phyloP scores from a whole-genome alignment of 2,113 vertebrate genomes.

The Phaethon lepturus region DNA sequence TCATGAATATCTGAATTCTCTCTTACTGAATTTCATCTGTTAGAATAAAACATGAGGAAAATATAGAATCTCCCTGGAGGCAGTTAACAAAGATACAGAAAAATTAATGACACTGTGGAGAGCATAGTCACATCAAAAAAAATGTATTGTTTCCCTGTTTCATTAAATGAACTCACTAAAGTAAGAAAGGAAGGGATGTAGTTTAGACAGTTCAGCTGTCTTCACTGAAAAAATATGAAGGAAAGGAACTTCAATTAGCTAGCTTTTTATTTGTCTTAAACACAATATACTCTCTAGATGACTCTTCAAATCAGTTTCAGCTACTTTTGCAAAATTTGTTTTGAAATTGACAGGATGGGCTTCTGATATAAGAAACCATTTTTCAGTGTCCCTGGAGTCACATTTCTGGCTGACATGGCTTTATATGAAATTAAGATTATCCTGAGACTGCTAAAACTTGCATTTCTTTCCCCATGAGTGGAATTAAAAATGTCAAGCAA shows the following conservation, averaged over 20 bases:
- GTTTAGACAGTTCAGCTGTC: background rate
- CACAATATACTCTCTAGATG: background rate
- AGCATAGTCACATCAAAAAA: background rate
- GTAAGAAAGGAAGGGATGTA: background rate
- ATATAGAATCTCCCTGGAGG: background rate
- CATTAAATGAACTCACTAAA: background rate
- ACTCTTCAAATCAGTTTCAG: background rate
- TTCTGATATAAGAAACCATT: background rate
- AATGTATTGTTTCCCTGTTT: background rate
- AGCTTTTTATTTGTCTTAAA: background rate
- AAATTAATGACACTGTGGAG: background rate
- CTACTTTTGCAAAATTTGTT: background rate
- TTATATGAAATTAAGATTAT: background rate
- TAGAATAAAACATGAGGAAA: background rate
- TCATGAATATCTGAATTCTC: background rate
- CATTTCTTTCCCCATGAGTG: background rate
- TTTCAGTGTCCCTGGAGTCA: background rate
- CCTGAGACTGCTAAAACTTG: background rate
- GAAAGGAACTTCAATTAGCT: background rate
- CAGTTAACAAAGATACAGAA: background rate
- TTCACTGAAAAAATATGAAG: background rate
- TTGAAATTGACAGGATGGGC: background rate
- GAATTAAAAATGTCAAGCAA: background rate
- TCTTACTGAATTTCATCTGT: background rate
- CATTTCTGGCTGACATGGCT: background rate